Evolutionary conservation across 1,140 invertebrate genomes (phyloP).

Genomic region (Pomacea maculata): DNA sequence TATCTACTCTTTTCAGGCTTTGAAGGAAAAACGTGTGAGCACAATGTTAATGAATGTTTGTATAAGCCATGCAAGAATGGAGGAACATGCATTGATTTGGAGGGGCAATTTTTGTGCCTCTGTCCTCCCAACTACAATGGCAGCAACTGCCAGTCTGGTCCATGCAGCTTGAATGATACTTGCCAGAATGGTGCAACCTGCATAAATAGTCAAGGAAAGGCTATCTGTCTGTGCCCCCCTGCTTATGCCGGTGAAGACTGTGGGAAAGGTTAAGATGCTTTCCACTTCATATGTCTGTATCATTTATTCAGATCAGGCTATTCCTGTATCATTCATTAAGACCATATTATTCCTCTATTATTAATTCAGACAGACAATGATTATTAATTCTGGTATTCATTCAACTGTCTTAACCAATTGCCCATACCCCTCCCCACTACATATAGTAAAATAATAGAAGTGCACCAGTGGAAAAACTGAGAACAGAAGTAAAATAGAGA

Average conservation of each 20-base stretch:
- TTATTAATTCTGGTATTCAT: no score
- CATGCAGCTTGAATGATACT: constrained; percentile 72
- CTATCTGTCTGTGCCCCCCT: constrained; percentile 91
- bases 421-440: no score
- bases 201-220: constrained; percentile 89
- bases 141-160: constrained; percentile 71
- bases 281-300: no score
- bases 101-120: constrained; percentile 28
- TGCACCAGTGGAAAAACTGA: no score
- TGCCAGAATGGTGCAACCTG: constrained; percentile 85
- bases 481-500: no score
- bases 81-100: constrained; percentile 49
- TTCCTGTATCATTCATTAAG: no score
- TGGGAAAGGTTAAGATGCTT: constrained; percentile 70
- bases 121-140: constrained; percentile 39
- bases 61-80: constrained; percentile 47
- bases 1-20: constrained; percentile 35
- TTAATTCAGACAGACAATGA: no score
- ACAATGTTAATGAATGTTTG: constrained; percentile 42
- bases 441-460: no score
- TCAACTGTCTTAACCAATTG: no score
- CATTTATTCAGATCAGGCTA: no score
- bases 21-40: constrained; percentile 56
- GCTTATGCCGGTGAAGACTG: constrained; percentile 74
- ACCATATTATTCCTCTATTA: no score